These are phyloP conservation scores for Sebastes nivosus DNA, from an alignment of 2,797 vertebrate genomes.

Conservation along the genomic window DNA sequence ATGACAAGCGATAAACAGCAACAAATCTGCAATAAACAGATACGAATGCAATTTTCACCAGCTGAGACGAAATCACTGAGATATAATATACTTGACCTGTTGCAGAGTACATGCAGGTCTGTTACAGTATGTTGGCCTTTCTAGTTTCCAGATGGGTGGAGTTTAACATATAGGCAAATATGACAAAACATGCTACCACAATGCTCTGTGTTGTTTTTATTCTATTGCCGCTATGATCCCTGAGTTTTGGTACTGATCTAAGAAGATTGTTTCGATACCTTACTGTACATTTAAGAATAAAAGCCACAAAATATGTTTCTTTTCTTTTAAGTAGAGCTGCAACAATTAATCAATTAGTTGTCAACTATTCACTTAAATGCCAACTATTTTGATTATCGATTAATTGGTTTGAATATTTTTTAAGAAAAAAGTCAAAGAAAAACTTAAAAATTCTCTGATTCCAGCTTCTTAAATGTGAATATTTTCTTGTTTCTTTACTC, in stretches of 20 bases:
- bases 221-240: background rate
- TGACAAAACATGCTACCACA: background rate
- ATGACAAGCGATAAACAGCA: slow-evolving; percentile 21
- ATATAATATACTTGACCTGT: background rate
- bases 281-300: background rate
- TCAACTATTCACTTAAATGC: too few relatives aligned
- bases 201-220: background rate
- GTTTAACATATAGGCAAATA: background rate
- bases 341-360: too few relatives aligned
- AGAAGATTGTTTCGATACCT: background rate
- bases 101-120: background rate
- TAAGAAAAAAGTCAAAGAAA: too few relatives aligned
- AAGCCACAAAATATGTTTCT: background rate
- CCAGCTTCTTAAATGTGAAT: too few relatives aligned
- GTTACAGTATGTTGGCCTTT: background rate
- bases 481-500: too few relatives aligned
- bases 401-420: too few relatives aligned
- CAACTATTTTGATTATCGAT: too few relatives aligned
- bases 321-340: too few relatives aligned
- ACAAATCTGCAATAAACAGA: slow-evolving; percentile 29
- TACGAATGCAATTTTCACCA: slow-evolving; percentile 6
- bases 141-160: background rate
- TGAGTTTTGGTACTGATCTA: background rate
- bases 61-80: background rate
- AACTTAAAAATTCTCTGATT: too few relatives aligned